Evolutionary conservation across 2,888 invertebrate genomes (phyloP), one percentile per base, ranked within the genome.

Genomic region (Pseudococcus viburni): DNA sequence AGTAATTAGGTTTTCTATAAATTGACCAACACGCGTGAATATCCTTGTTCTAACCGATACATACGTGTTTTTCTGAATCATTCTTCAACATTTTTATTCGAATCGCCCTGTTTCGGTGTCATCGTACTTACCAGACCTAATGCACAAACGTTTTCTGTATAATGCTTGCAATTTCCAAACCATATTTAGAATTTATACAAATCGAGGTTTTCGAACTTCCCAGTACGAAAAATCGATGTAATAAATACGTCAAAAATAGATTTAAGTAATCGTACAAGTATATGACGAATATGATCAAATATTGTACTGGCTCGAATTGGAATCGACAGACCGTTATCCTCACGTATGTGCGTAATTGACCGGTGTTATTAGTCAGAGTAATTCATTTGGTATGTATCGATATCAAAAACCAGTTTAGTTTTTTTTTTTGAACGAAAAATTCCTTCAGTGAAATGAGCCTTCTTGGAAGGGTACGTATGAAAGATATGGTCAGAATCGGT

Each of bases 281-380:
- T 64, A 64, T 64, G 64, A 64, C 64, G 64, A 64, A 64, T 59
- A 59, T 64, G 64, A 64, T 19, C 64, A 22, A 64, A 22, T 2
- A 42, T 42, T 42, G 12, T 64, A 22, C 19, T 64, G 8, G 42
- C 2, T 11, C 8, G 5, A 22, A 12, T 64, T 8, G 11, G 64
- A 64, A 64, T 64, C 22, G 64, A 9, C 3, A 22, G 64, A 64
- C 64, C 64, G 64, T 64, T 64, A 64, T 64, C 3, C 6, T 42
- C 42, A 42, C 42, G 3, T 42, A 42, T 8, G 7, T 19, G 11
- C 11, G 59, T 64, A 64, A 7, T 64, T n/a, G 64, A 64, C 19
- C 64, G 22, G 9, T 64, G 64, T 64, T 64, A 64, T 64, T 64
- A 64, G 64, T 64, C 64, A 64, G 64, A 64, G 22, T 64, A 64